Evolutionary conservation across 1,140 invertebrate species (phyloP), one percentile per base, ranked within the genome.

Genomic region (Tetramorium simillimum): DNA sequence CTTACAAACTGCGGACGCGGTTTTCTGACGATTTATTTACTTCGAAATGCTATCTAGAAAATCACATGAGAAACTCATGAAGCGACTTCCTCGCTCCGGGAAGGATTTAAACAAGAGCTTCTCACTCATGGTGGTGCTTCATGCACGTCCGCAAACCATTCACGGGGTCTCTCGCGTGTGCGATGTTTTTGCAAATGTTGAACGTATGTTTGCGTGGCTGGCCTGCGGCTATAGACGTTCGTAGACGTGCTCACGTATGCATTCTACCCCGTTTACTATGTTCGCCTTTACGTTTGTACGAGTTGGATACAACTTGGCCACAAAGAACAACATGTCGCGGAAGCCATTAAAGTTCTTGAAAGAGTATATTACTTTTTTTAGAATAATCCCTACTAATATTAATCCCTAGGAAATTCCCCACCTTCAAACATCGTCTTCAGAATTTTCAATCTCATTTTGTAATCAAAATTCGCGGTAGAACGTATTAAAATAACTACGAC

Each of bases 151-250:
- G 67, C 70, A 73, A 82, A 73, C 67, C 24, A 60, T 82, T 82
- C 53, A 75, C 62, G 16, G 10, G 10, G 24, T 46, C 33, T 28
- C 43, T 46, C 33, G 53, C 56, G 40, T 21, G 70, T 33, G 69
- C 43, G n/a, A 82, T 82, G 80, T 84, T 84, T 81, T 84, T 84
- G 56, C 40, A 40, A 75, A 72, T 82, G 78, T 81, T 40, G 16
- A 56, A 53, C 14, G 51, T 75, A 56, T 84, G 40, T 84, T 84
- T 84, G 53, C 67, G 53, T 62, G 40, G 18, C 24, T 75, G 28
- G 40, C 80, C 67, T 33, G 80, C 37, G 53, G 80, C 40, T 60
- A 58, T 82, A 60, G 70, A 84, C 53, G 40, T 60, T 21, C 33
- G 28, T 37, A 46, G 67, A 60, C 49, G 69, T 70, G 63, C 33